phyloP scores from a whole-genome alignment of 2,888 invertebrate genomes.

The Teleiodes luculella region DNA sequence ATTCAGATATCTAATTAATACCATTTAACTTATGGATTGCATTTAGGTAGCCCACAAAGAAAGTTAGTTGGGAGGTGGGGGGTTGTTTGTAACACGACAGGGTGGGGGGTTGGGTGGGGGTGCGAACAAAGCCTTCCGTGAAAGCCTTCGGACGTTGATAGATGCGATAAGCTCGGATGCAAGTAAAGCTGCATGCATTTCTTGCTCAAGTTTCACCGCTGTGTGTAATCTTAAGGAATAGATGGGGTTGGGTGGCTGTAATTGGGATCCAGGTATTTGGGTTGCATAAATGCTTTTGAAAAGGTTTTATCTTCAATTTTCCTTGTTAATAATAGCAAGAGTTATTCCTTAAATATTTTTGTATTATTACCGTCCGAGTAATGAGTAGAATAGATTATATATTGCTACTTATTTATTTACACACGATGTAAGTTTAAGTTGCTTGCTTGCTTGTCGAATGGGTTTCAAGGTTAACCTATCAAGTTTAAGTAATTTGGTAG shows the following conservation, averaged over 20 bases:
- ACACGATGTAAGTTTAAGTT: no score
- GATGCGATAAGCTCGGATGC: slow-evolving; percentile 77
- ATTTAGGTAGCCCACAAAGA: slow-evolving; percentile 57
- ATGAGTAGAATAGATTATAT: no score
- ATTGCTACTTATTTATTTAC: no score
- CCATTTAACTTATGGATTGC: slow-evolving; percentile 40
- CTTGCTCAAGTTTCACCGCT: slow-evolving; percentile 58
- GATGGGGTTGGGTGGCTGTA: neutral
- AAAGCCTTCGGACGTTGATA: slow-evolving; percentile 73
- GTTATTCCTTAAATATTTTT: no score
- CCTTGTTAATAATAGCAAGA: neutral
- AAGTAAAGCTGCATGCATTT: slow-evolving; percentile 76
- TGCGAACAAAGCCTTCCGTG: slow-evolving; percentile 73
- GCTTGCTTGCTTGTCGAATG: no score
- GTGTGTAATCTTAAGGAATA: slow-evolving; percentile 38
- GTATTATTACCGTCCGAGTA: no score
- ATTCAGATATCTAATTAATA: neutral
- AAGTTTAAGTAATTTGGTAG: no score
- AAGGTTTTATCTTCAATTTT: neutral
- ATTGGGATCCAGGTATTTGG: neutral
- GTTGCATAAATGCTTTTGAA: neutral
- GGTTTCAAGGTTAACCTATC: no score
- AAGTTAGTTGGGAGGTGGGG: slow-evolving; percentile 58
- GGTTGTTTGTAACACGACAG: slow-evolving; percentile 64
- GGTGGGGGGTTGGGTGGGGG: slow-evolving; percentile 41